phyloP scores from a whole-genome alignment of 2,888 invertebrate genomes.

The Idaea straminata region DNA sequence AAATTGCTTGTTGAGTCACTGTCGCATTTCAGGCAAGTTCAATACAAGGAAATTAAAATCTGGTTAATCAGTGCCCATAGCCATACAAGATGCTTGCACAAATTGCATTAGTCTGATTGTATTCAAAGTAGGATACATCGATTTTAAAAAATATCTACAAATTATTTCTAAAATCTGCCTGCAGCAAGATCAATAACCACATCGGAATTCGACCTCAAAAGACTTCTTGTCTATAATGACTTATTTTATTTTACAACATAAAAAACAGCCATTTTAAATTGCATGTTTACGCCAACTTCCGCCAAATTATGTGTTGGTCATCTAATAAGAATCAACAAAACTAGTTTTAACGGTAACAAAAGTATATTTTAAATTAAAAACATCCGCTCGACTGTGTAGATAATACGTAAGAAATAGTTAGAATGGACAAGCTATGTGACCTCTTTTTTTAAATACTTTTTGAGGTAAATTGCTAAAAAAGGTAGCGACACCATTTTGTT shows the following conservation, averaged over 20 bases:
- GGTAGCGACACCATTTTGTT: no score
- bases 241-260: neutral
- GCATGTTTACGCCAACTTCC: neutral
- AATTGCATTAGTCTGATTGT: neutral
- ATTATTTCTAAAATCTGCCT: no score
- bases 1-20: no score
- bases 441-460: no score
- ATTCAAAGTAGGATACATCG: no score
- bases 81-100: neutral
- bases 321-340: neutral
- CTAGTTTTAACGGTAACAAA: neutral
- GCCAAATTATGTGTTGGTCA: slow-evolving; percentile 1
- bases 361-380: neutral
- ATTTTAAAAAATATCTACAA: no score
- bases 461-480: no score
- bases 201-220: neutral
- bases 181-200: neutral
- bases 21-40: no score
- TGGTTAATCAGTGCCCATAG: no score
- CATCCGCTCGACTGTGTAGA: neutral
- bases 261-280: neutral
- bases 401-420: neutral
- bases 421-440: no score
- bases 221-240: neutral
- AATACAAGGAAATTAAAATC: no score